Percentiles rank a stretch among this genome's conserved stretches.
These are phyloP conservation scores for Ormia ochracea DNA, from an alignment of 2,888 invertebrate species.

Conservation along the genomic window DNA sequence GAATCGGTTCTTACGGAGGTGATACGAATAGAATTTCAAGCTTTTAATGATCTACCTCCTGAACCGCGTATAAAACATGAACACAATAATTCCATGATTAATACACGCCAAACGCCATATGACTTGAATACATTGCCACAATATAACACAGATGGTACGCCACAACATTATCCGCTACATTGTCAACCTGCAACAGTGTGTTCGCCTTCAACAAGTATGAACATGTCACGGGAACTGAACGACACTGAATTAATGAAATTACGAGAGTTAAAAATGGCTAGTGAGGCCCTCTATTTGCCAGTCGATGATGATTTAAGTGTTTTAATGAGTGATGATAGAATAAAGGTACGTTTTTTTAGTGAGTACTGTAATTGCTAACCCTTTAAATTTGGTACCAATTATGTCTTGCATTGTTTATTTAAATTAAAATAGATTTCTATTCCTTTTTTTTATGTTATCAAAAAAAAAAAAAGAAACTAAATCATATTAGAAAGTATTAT, in stretches of 20 bases:
- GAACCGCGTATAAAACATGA: constrained; percentile 70
- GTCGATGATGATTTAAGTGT: constrained; percentile 88
- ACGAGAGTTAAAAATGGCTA: constrained; percentile 89
- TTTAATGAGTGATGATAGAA: constrained; percentile 81
- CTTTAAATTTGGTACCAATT: too few relatives aligned
- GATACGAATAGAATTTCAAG: constrained; percentile 88
- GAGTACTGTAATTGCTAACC: too few relatives aligned
- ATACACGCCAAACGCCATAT: background rate
- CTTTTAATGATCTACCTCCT: constrained; percentile 76
- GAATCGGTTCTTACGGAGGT: constrained; percentile 91
- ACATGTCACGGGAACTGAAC: constrained; percentile 79
- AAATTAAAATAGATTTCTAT: too few relatives aligned
- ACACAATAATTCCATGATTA: constrained; percentile 63
- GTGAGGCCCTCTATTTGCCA: constrained; percentile 89
- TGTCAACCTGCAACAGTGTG: constrained; percentile 66
- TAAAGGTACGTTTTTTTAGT: constrained; percentile 77
- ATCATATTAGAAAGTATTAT: too few relatives aligned
- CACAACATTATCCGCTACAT: constrained; percentile 60
- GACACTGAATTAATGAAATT: constrained; percentile 89
- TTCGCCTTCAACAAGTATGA: constrained; percentile 69
- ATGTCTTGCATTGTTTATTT: too few relatives aligned
- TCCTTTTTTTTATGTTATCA: too few relatives aligned
- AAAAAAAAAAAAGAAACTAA: too few relatives aligned
- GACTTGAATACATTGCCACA: constrained; percentile 32
- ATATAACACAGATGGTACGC: constrained; percentile 29